Percentiles rank a stretch among this genome's conserved stretches.
These are phyloP conservation scores for Actenoides hombroni DNA, from an alignment of 2,113 vertebrate species.

Conservation along the genomic window DNA sequence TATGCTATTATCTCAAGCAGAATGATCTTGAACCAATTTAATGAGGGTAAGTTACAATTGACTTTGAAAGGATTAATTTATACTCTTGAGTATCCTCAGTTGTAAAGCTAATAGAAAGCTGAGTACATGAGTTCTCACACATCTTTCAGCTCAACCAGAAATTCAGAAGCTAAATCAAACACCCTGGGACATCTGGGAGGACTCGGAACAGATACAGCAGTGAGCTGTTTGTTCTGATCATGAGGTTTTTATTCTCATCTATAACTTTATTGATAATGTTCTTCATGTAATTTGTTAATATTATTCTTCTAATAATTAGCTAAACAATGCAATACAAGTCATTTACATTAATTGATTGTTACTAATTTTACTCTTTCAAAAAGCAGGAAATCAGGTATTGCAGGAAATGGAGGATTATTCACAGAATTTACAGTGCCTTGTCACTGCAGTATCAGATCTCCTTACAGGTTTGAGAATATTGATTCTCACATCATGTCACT, in stretches of 20 bases:
- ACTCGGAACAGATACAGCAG: neutral
- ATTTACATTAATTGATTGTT: neutral
- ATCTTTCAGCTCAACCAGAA: neutral
- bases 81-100: slow-evolving; percentile 3
- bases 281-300: neutral
- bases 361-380: neutral
- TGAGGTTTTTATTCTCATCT: neutral
- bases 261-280: neutral
- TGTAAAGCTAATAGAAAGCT: neutral
- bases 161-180: slow-evolving; percentile 36
- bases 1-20: neutral
- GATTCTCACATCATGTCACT: neutral
- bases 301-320: neutral
- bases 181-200: neutral
- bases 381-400: neutral
- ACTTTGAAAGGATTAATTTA: slow-evolving; percentile 48
- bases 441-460: neutral
- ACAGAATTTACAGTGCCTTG: neutral
- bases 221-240: neutral
- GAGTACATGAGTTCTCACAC: neutral
- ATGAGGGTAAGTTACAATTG: neutral
- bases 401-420: neutral
- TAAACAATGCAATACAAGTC: neutral
- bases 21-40: neutral
- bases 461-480: neutral